phyloP scores from a whole-genome alignment of 1,140 invertebrate species.

The Drosophila nikananu region DNA sequence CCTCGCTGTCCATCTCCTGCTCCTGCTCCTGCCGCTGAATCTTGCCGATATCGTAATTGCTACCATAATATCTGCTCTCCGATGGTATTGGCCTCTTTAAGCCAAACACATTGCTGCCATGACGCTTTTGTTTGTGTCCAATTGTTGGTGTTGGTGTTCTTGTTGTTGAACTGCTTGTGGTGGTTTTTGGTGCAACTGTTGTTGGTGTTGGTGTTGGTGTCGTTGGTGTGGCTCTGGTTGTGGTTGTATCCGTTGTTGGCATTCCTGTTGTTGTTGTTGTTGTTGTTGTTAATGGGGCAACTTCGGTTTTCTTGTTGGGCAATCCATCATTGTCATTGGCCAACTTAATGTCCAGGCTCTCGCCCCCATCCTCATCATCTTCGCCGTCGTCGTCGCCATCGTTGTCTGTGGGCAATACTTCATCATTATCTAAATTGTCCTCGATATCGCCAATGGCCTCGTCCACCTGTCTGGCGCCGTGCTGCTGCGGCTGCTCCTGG shows the following conservation, averaged over 20 bases:
- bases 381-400: background rate
- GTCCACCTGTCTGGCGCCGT: slow-evolving; percentile 16
- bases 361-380: background rate
- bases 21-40: slow-evolving; percentile 12
- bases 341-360: slow-evolving; percentile 54
- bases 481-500: slow-evolving; percentile 5
- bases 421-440: slow-evolving; percentile 71
- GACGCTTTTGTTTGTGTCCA: slow-evolving; percentile 60
- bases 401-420: slow-evolving; percentile 38
- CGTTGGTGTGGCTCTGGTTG: slow-evolving; percentile 21
- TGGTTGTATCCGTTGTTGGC: background rate
- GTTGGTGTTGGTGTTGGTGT: slow-evolving; percentile 31
- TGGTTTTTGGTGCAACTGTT: background rate
- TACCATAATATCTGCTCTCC: slow-evolving; percentile 34
- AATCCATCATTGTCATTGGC: slow-evolving; percentile 72
- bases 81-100: slow-evolving; percentile 4
- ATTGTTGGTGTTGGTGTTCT: slow-evolving; percentile 22
- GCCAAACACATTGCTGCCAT: slow-evolving; percentile 31
- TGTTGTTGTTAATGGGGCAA: slow-evolving; percentile 22
- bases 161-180: slow-evolving; percentile 3
- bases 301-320: slow-evolving; percentile 25
- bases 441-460: slow-evolving; percentile 74
- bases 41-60: slow-evolving; percentile 37
- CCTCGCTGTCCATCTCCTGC: background rate
- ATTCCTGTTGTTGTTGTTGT: slow-evolving; percentile 8